Evolutionary conservation across 2,113 vertebrate species (phyloP).

Genomic region (Noturus placidus): DNA sequence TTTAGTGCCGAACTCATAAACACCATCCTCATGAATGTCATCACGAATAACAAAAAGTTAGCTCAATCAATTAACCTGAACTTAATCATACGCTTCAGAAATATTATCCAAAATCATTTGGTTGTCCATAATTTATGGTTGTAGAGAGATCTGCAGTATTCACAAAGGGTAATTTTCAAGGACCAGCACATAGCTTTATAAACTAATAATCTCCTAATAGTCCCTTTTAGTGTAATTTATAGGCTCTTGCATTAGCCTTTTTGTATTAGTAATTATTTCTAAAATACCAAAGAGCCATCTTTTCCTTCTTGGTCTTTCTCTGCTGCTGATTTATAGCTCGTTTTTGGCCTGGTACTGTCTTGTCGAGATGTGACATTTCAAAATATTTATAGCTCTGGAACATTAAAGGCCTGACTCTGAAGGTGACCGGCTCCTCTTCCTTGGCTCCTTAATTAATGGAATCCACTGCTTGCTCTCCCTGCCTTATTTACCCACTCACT

Average conservation of each 20-base stretch:
- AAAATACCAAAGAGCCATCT: constrained; percentile 99
- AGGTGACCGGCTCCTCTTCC: constrained; percentile 96
- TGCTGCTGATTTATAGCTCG: constrained; percentile 86
- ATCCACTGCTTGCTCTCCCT: constrained; percentile 81
- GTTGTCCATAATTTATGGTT: constrained; percentile 77
- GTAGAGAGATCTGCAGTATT: constrained; percentile 83
- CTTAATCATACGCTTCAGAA: constrained; percentile 82
- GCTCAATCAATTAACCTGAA: constrained; percentile 82
- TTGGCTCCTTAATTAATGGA: constrained; percentile 91
- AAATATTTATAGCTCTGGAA: constrained; percentile 99
- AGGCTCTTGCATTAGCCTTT: constrained; percentile 96
- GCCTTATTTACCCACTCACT: constrained; percentile 83
- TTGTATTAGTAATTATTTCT: constrained; percentile 99
- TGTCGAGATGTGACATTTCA: constrained; percentile 99
- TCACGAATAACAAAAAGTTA: constrained; percentile 50
- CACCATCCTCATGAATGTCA: neutral
- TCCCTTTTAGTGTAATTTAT: constrained; percentile 97
- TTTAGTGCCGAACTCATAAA: constrained; percentile 14
- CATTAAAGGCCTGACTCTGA: constrained; percentile 98
- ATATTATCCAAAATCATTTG: constrained; percentile 70
- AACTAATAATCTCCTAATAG: constrained; percentile 96
- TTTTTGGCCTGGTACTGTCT: constrained; percentile 91
- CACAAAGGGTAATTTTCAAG: constrained; percentile 83
- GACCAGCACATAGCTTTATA: constrained; percentile 92
- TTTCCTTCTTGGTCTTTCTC: constrained; percentile 88